phyloP scores from a whole-genome alignment of 2,797 vertebrate species.

The Mionectes olivaceus region DNA sequence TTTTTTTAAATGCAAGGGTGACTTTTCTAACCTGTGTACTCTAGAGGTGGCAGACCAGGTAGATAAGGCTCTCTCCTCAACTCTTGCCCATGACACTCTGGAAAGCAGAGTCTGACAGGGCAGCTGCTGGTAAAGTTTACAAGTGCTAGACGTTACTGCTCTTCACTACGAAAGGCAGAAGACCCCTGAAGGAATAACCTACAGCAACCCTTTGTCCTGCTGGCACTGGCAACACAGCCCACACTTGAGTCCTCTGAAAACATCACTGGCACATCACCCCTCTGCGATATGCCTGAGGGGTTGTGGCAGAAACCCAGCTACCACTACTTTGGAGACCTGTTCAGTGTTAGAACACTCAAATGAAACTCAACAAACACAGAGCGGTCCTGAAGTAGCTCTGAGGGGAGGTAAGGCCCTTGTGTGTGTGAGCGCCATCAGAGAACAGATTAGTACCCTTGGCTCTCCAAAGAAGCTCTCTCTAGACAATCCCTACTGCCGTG shows the following conservation, averaged over 20 bases:
- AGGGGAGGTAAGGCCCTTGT: neutral
- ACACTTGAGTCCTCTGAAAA: neutral
- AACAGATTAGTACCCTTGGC: neutral
- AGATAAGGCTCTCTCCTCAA: neutral
- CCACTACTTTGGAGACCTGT: neutral
- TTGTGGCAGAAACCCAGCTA: neutral
- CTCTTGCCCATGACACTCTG: neutral
- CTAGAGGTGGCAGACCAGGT: neutral
- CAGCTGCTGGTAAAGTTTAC: neutral
- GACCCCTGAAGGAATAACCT: neutral
- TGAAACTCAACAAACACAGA: neutral
- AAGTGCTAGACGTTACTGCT: neutral
- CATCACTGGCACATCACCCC: neutral
- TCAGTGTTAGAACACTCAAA: neutral
- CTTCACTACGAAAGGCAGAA: neutral
- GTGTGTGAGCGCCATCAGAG: rapidly evolving
- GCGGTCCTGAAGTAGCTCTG: neutral
- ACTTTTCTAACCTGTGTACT: neutral
- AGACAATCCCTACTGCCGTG: neutral
- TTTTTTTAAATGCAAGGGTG: neutral
- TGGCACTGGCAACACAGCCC: neutral
- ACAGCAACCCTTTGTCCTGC: neutral
- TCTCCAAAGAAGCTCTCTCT: neutral
- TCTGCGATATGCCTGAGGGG: neutral
- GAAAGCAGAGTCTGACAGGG: neutral